Base-by-base conservation (phyloP, 2,797 vertebrate genomes). In the Gymnopithys bicolor region DNA sequence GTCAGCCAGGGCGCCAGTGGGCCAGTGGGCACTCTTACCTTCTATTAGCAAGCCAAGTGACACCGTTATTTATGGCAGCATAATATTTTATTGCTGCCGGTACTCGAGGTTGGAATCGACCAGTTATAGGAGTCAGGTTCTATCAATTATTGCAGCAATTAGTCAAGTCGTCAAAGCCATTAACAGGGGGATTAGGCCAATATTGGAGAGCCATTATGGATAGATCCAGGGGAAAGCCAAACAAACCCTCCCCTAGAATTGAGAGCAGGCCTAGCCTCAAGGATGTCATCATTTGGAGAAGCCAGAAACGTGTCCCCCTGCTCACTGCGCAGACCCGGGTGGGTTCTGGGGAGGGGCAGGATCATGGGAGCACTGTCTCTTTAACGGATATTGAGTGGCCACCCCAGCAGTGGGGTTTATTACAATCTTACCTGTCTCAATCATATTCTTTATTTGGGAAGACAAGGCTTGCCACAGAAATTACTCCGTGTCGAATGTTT, bases 111-210 rank as follows among this genome's bases (percentile, higher is more conserved):
- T 96, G 97, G 62, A 97, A 99, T 99, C 98, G 98, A 99, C 99
- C 98, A 92, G 97, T 97, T 96, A 97, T 63, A 96, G 96, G 97
- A 98, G 98, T 98, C 98, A 85, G 97, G 96, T 97, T 98, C 98
- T 98, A 98, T 99, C 98, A 98, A 99, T 99, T 98, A 99, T 99
- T 98, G 98, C 96, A 83, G 96, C 97, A 97, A 99, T 99, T 99
- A 98, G 98, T 98, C 98, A 98, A 98, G 97, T 97, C 70, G 94
- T 96, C 97, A 93, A 77, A 94, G 95, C 82, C 95, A 95, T 97
- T 96, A 97, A 91, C 87, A 67, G 96, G 97, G 96, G 97, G 91
- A 97, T 97, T 96, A 90, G 92, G 93, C 93, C 96, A 71, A 97
- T 98, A 97, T 97, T 97, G 97, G 97, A 96, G 84, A 86, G 97